Evolutionary conservation across 2,113 vertebrate genomes (phyloP).

Genomic region (Hiodon tergisus): DNA sequence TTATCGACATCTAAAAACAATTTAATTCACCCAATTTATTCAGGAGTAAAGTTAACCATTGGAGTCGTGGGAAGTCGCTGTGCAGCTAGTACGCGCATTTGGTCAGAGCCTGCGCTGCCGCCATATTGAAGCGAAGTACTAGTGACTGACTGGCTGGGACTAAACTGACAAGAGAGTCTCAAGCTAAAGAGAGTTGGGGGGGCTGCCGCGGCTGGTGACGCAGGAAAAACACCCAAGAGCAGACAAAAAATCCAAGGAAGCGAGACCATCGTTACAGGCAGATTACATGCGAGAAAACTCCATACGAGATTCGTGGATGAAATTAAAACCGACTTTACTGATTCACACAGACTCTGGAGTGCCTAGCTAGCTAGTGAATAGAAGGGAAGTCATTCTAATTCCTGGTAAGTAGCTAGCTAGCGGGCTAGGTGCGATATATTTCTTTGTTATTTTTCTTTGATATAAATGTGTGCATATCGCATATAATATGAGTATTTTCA

Average conservation of each 20-base stretch:
- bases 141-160: conserved; percentile 53
- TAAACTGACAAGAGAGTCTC: conserved; percentile 54
- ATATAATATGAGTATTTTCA: not conserved
- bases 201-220: conserved; percentile 74
- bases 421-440: not conserved
- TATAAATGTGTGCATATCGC: not conserved
- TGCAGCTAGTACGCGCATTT: conserved; percentile 39
- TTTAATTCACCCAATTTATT: not conserved
- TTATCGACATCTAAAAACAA: not conserved
- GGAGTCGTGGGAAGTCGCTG: conserved; percentile 33
- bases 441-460: conserved; percentile 1
- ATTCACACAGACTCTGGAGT: conserved; percentile 47
- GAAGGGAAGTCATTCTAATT: conserved; percentile 66
- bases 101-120: conserved; percentile 55
- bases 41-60: conserved; percentile 13
- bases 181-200: conserved; percentile 53
- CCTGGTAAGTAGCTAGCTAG: conserved; percentile 57
- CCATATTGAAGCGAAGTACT: conserved; percentile 63
- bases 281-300: conserved; percentile 45
- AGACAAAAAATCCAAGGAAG: conserved; percentile 52
- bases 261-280: conserved; percentile 44
- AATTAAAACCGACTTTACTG: conserved; percentile 51
- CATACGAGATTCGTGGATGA: conserved; percentile 56
- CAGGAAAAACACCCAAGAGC: conserved; percentile 80
- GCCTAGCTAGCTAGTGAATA: conserved; percentile 50